Evolutionary conservation across 2,888 invertebrate genomes (phyloP), one percentile per base, ranked within the genome.

Genomic region (Dendrolimus pini): DNA sequence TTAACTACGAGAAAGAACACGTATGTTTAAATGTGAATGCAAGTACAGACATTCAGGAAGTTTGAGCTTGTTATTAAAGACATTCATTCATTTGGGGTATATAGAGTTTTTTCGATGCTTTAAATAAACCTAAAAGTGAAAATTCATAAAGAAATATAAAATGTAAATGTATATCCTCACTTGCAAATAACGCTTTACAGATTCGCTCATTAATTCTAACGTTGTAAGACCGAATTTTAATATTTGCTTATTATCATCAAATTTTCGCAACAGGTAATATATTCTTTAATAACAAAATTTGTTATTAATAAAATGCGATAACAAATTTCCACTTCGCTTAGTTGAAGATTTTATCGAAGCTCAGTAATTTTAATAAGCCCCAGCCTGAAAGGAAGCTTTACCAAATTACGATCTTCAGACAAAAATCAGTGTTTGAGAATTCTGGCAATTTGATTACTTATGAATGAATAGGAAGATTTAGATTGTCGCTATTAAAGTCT

Each of bases 151-250:
- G 64, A 59, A 65, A 63, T 47, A 63, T 61, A 59, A 62, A 66
- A 65, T 65, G 67, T 55, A 64, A 66, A 65, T 65, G 60, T 54
- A 54, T 54, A 54, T 55, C 42, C 59, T 61, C 63, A 61, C 64
- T 67, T 58, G 56, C 56, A 59, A 67, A 64, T 67, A 62, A 62
- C 60, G 61, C 61, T 56, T 57, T 53, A 61, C 63, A 63, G 61
- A 64, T 63, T 62, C 54, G 54, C 53, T 41, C 47, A 12, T 47
- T 47, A 47, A 47, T 47, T 47, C 12, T 47, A 47, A 47, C 9
- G 47, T 12, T 47, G 9, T 47, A 47, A 42, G 59, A 61, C 64
- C 61, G 61, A 55, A 65, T 64, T 64, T 65, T 55, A 59, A 65
- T 66, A 62, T 61, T 62, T 60, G 62, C 54, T 59, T 61, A 58